phyloP scores from a whole-genome alignment of 2,113 vertebrate genomes.

The Murina feae region DNA sequence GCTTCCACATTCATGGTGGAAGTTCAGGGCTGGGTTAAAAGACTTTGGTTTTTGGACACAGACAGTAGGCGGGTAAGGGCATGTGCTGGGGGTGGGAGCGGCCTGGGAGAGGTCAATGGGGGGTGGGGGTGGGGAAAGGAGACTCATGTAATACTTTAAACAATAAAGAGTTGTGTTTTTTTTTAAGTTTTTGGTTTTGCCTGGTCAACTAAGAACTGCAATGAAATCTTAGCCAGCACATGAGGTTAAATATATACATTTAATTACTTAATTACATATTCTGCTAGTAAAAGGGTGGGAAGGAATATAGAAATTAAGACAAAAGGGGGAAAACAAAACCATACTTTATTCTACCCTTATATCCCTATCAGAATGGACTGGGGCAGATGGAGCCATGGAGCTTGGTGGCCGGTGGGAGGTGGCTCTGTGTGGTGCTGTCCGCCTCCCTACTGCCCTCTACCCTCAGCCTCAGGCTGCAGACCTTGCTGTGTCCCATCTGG shows the following conservation, averaged over 20 bases:
- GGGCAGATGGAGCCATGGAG: too few species aligned
- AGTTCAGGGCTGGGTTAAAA: neutral
- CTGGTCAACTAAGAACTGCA: neutral
- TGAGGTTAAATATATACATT: neutral
- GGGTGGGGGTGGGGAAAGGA: too few species aligned
- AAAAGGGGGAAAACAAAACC: neutral
- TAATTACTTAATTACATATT: neutral
- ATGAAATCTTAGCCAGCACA: neutral
- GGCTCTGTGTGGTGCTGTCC: neutral
- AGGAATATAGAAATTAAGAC: neutral
- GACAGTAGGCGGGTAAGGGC: too few species aligned
- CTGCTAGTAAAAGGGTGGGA: neutral
- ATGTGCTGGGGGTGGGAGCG: too few species aligned
- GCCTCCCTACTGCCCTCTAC: too few species aligned
- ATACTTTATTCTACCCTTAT: neutral
- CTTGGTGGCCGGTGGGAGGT: neutral
- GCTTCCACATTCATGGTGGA: neutral
- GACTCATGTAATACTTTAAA: too few species aligned
- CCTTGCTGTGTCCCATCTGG: neutral
- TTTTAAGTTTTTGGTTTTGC: neutral
- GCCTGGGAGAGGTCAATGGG: too few species aligned
- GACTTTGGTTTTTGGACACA: neutral
- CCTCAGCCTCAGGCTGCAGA: neutral
- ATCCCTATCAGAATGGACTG: neutral
- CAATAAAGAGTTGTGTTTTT: too few species aligned